These are phyloP conservation scores for Xenopus tropicalis DNA, from an alignment of 2,113 vertebrate genomes.

Conservation along the genomic window DNA sequence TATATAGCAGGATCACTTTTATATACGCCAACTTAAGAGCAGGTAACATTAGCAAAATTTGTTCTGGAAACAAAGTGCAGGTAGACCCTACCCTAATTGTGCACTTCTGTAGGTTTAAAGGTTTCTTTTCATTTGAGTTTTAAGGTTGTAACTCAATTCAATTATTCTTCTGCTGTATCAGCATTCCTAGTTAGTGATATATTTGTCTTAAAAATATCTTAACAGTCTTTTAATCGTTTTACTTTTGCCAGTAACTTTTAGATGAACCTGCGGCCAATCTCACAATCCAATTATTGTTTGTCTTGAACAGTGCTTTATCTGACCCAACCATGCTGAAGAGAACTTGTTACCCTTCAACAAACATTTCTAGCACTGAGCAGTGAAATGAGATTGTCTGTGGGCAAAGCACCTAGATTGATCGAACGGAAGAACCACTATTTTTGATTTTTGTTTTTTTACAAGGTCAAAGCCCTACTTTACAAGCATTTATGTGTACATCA, in stretches of 20 bases:
- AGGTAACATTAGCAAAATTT: no score
- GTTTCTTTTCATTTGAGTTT: background rate
- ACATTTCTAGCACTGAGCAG: conserved; percentile 30
- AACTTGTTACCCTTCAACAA: conserved; percentile 31
- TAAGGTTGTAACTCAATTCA: background rate
- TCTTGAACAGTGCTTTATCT: conserved; percentile 36
- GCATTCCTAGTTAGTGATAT: conserved; percentile 24
- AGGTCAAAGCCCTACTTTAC: no score
- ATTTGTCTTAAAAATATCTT: conserved; percentile 22
- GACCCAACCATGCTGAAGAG: conserved; percentile 34
- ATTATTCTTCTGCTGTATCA: conserved; percentile 19
- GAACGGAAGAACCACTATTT: no score
- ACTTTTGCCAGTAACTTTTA: conserved; percentile 22
- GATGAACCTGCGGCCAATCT: conserved; percentile 21
- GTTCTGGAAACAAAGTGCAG: no score
- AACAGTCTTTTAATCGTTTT: conserved; percentile 22
- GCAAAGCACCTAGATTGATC: conserved; percentile 16
- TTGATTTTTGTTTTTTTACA: no score
- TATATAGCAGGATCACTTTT: no score
- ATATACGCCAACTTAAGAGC: no score
- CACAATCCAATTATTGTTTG: conserved; percentile 37
- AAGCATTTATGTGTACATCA: no score
- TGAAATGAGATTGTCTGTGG: conserved; percentile 29
- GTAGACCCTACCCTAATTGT: no score
- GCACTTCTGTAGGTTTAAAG: no score